These are phyloP conservation scores for Mellilla xanthometata DNA, from an alignment of 2,888 invertebrate species.

Conservation along the genomic window DNA sequence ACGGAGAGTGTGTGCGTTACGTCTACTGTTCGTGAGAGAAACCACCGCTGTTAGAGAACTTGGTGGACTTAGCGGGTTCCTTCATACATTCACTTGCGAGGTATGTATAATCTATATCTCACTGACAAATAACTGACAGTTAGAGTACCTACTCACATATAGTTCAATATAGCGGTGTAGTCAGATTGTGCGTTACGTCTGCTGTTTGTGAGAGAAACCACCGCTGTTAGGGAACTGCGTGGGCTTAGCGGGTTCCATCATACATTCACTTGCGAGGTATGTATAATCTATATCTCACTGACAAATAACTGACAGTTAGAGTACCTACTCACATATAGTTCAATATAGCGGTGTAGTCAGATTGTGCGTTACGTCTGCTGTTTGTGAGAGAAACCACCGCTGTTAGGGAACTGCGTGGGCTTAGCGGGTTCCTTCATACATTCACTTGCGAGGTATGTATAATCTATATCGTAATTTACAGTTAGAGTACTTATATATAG, in stretches of 20 bases:
- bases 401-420: constrained; percentile 93
- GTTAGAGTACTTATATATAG: too few relatives aligned
- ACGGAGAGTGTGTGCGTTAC: constrained; percentile 93
- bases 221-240: constrained; percentile 93
- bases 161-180: too few relatives aligned
- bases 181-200: constrained; percentile 97
- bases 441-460: constrained; percentile 73
- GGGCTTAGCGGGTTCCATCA: constrained; percentile 97
- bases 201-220: constrained; percentile 97
- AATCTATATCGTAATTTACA: too few relatives aligned
- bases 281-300: too few relatives aligned
- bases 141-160: too few relatives aligned
- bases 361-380: constrained; percentile 96
- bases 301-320: too few relatives aligned
- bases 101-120: constrained; percentile 65
- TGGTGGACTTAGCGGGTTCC: constrained; percentile 96
- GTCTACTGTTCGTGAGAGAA: constrained; percentile 97
- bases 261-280: constrained; percentile 94
- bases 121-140: too few relatives aligned
- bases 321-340: too few relatives aligned
- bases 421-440: constrained; percentile 96
- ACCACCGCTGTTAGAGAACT: constrained; percentile 94
- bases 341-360: too few relatives aligned
- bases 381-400: constrained; percentile 97
- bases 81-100: constrained; percentile 96